Evolutionary conservation across 2,888 invertebrate genomes (phyloP), one percentile per base, ranked within the genome.

Genomic region (Polydrusus cervinus): DNA sequence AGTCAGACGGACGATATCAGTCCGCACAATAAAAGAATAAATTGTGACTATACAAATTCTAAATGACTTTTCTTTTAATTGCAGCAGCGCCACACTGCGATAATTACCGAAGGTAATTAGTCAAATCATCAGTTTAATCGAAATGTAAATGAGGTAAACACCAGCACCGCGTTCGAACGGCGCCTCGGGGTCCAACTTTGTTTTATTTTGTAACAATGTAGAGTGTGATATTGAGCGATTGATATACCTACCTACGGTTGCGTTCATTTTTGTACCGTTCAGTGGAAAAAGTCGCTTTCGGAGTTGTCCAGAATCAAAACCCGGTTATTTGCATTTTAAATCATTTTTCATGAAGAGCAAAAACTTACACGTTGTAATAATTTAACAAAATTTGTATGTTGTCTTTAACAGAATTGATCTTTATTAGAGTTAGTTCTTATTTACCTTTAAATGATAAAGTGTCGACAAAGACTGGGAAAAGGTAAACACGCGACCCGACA

Each of bases 21-120:
- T 13, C 13, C 47, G 10, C 2, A 38, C 40, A 67, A 67, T 67
- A 67, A 66, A 73, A 67, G 61, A 60, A 61, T 53, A 34, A 67
- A 66, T 45, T 55, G 61, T 65, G 71, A 71, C 67, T 73, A 67
- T 73, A 73, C 66, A 72, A 72, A 66, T 66, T 55, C 34, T 65
- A 67, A 73, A 73, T 74, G 68, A 53, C 67, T 68, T 68, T 74
- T 69, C 64, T 74, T 74, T 74, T 74, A 74, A 74, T 74, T 69
- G 68, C 69, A 68, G 49, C 62, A 68, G 69, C 74, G 45, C 64
- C 74, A 68, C 69, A 74, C 74, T 74, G 74, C 68, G 74, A 74
- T 74, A 74, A 74, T 74, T 74, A 69, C 69, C 62, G 38, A 43
- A 69, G 62, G 55, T 74, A 74, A 74, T 74, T 74, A 74, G 74